Evolutionary conservation across 2,888 invertebrate genomes (phyloP).

Genomic region (Lasioglossum zephyrum): DNA sequence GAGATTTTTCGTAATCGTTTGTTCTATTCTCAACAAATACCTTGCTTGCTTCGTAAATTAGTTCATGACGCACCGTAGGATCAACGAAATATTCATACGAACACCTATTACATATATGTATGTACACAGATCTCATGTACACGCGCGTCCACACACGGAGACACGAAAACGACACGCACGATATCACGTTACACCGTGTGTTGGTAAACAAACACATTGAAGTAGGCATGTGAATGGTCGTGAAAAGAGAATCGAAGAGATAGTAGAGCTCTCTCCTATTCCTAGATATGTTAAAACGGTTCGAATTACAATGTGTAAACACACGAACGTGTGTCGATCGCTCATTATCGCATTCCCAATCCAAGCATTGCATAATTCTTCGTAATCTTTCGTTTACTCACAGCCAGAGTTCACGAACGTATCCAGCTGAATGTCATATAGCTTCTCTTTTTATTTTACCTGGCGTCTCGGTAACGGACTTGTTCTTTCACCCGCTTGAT

Average conservation of each 20-base stretch:
- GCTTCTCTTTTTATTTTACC: background rate
- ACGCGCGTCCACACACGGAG: background rate
- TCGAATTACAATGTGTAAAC: constrained; percentile 16
- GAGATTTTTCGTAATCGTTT: background rate
- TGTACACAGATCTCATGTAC: background rate
- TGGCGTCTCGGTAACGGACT: background rate
- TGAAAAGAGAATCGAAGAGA: background rate
- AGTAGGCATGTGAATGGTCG: background rate
- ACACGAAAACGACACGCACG: background rate
- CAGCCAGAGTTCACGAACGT: constrained; percentile 23
- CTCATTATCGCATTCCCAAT: constrained; percentile 19
- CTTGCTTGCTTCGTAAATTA: background rate
- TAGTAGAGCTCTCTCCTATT: background rate
- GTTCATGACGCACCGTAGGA: background rate
- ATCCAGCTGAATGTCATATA: constrained; percentile 22
- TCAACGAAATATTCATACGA: constrained; percentile 3
- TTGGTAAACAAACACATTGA: background rate
- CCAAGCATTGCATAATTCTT: constrained; percentile 49
- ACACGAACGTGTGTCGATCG: background rate
- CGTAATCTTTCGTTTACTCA: constrained; percentile 39
- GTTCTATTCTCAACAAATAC: too few species aligned
- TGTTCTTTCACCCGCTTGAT: background rate
- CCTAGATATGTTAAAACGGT: constrained; percentile 28
- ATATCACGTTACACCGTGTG: background rate
- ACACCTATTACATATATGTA: background rate